phyloP scores from a whole-genome alignment of 2,888 invertebrate genomes.

The Antheraea yamamai region DNA sequence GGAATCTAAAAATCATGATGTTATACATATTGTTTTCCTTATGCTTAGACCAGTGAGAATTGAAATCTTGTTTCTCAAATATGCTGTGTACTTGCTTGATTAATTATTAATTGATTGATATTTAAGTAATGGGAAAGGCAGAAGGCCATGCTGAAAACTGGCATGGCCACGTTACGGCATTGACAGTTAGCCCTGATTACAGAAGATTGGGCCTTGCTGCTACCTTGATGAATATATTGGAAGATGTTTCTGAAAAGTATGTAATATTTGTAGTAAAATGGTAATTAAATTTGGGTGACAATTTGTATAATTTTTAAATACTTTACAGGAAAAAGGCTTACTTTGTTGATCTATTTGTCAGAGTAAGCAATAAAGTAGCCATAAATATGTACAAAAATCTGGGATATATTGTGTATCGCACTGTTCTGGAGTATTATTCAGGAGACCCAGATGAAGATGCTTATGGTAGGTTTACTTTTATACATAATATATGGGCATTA shows the following conservation, averaged over 20 bases:
- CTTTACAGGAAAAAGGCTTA: conserved; percentile 94
- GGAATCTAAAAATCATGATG: no score
- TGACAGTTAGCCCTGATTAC: conserved; percentile 97
- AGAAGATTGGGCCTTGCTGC: conserved; percentile 95
- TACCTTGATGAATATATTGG: conserved; percentile 95
- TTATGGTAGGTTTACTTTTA: conserved; percentile 86
- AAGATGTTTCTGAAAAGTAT: conserved; percentile 97
- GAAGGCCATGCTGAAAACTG: conserved; percentile 98
- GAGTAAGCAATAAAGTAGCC: conserved; percentile 98
- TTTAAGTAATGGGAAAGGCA: conserved; percentile 98
- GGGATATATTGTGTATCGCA: conserved; percentile 97
- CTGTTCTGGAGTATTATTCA: conserved; percentile 98
- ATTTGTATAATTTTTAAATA: conserved; percentile 23
- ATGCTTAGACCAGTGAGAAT: no score
- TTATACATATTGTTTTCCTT: no score
- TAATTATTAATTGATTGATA: background rate
- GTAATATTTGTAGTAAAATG: conserved; percentile 17
- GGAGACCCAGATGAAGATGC: conserved; percentile 99
- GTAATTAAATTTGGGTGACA: background rate
- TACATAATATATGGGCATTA: background rate
- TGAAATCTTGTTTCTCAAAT: no score
- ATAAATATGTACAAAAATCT: conserved; percentile 98
- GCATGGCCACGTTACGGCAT: conserved; percentile 99
- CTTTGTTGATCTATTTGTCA: conserved; percentile 98
- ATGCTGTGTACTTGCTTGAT: background rate